Base-by-base conservation (phyloP, 2,113 vertebrate species). In the Mionectes macconnelli region DNA sequence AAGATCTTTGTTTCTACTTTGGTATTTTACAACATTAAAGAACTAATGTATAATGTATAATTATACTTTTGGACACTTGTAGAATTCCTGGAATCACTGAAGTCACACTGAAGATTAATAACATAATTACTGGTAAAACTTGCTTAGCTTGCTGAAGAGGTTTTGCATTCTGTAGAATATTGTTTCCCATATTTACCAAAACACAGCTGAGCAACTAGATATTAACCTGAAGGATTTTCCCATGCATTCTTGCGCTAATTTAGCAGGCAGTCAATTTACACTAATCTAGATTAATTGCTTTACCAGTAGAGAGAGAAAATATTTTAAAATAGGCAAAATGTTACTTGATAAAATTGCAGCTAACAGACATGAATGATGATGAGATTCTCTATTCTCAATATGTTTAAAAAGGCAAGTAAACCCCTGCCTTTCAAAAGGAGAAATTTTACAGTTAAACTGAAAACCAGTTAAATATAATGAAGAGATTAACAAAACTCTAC, bases 201-300 rank as follows among this genome's bases (percentile, higher is more conserved):
- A 69, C 31, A 69, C 25, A 73, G 67, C 35, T 91, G 42, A 90
- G 45, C 25, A 85, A 37, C 59, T 89, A 42, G 59, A 31, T 89
- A 66, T 84, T 87, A 96, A 84, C 23, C 31, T 69, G 57, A 69
- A 96, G 73, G 50, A 62, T 93, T 96, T 97, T 96, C 91, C 87
- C 93, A 82, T 88, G 84, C 84, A 72, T 95, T 94, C 89, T 74
- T 93, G n/a, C 85, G 74, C 21, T 87, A 59, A 93, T 91, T 90
- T 79, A 90, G 84, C 50, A 91, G 66, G 20, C 80, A 94, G 45
- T 76, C 84, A 76, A 16, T 93, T 95, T 93, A 55, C 37, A 59
- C 42, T 96, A 62, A 96, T 87, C 63, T 74, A 83, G 82, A 96
- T 76, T 66, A 93, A 96, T 83, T 91, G n/a, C 74, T 76, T 89